Conservation (phyloP, 2,888 invertebrate species). For the Heliconius charithonia region DNA sequence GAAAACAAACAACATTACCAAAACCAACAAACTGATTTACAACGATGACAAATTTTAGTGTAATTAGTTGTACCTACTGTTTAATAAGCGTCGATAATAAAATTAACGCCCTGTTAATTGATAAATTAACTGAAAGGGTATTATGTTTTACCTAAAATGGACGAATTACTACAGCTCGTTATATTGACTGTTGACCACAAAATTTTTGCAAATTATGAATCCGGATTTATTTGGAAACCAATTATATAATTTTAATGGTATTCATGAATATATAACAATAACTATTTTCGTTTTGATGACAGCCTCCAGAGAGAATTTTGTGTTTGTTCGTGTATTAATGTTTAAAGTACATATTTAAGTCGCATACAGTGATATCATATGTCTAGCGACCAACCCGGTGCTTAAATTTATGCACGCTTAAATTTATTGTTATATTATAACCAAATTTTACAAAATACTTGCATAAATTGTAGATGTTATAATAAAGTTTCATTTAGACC, state of each 20-base stretch:
- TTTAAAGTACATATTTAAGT: neutral
- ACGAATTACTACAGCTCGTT: slow-evolving; percentile 37
- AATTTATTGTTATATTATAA: too few species aligned
- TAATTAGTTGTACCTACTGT: slow-evolving; percentile 39
- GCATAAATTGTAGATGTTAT: too few species aligned
- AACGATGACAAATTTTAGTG: slow-evolving; percentile 40
- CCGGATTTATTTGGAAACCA: slow-evolving; percentile 32
- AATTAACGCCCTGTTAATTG: slow-evolving; percentile 37
- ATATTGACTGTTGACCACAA: slow-evolving; percentile 37
- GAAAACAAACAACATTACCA: slow-evolving; percentile 48
- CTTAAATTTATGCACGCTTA: too few species aligned
- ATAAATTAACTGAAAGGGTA: slow-evolving; percentile 39
- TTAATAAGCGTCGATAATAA: slow-evolving; percentile 40
- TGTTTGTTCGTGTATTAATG: neutral
- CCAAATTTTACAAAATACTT: too few species aligned
- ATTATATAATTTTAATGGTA: slow-evolving; percentile 27
- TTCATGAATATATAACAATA: neutral
- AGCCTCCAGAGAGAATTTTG: neutral
- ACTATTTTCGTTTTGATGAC: neutral
- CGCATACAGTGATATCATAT: neutral
- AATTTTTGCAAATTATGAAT: slow-evolving; percentile 32
- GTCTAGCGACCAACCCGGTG: too few species aligned
- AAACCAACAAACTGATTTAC: slow-evolving; percentile 48
- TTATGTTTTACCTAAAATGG: slow-evolving; percentile 40
- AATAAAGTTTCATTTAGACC: too few species aligned